phyloP scores from a whole-genome alignment of 2,888 invertebrate genomes.

The Romanomermis culicivorax region DNA sequence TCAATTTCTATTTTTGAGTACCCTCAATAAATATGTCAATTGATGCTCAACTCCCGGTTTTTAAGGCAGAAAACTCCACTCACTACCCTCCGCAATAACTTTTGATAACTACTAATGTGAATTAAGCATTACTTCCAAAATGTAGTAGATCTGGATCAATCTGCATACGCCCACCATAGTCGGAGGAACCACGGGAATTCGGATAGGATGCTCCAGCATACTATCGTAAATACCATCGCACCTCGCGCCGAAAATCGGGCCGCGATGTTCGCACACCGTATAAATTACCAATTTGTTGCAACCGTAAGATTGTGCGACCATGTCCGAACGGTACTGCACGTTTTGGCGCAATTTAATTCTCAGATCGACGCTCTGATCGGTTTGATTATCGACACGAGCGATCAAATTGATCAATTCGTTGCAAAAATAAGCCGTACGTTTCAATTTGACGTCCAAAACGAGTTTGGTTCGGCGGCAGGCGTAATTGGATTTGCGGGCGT shows the following conservation, averaged over 20 bases:
- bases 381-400: slow-evolving; percentile 48
- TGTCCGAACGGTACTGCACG: slow-evolving; percentile 52
- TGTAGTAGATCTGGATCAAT: slow-evolving; percentile 49
- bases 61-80: too few species aligned
- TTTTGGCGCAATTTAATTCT: slow-evolving; percentile 42
- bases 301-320: slow-evolving; percentile 41
- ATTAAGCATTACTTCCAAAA: slow-evolving; percentile 47
- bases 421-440: slow-evolving; percentile 51
- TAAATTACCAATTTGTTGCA: slow-evolving; percentile 47
- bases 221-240: slow-evolving; percentile 41
- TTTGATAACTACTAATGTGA: too few species aligned
- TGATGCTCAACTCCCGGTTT: too few species aligned
- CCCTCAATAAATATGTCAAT: too few species aligned
- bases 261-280: slow-evolving; percentile 47
- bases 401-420: slow-evolving; percentile 47
- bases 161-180: slow-evolving; percentile 49
- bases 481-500: slow-evolving; percentile 44
- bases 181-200: slow-evolving; percentile 52
- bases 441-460: slow-evolving; percentile 44
- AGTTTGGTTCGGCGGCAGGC: slow-evolving; percentile 48
- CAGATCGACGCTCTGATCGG: slow-evolving; percentile 39
- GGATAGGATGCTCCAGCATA: slow-evolving; percentile 40
- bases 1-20: too few species aligned
- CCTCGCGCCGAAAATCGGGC: slow-evolving; percentile 42
- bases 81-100: too few species aligned